Percentiles rank a stretch among this genome's conserved stretches.
Evolutionary conservation across 2,113 vertebrate species (phyloP).

Genomic region (Corydoras sp.): DNA sequence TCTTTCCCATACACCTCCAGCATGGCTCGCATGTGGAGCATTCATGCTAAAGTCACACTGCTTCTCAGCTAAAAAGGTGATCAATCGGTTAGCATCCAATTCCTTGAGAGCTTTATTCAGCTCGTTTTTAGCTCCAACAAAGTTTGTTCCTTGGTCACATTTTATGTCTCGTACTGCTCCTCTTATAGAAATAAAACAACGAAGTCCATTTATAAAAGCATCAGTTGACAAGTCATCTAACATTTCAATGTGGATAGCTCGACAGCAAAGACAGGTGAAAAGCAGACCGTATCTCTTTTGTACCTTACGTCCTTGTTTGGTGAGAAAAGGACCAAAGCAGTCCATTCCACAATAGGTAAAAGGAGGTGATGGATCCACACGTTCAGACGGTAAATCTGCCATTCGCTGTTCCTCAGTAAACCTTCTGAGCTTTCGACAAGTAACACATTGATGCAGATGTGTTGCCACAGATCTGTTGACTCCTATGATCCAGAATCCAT

Average conservation of each 20-base stretch:
- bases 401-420: slow-evolving; percentile 19
- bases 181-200: slow-evolving; percentile 11
- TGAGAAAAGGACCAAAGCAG: slow-evolving; percentile 16
- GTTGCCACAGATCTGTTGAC: background rate
- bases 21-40: background rate
- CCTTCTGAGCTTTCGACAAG: slow-evolving; percentile 5
- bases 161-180: slow-evolving; percentile 18
- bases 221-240: slow-evolving; percentile 6
- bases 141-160: slow-evolving; percentile 15
- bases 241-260: slow-evolving; percentile 24
- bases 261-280: background rate
- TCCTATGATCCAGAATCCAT: slow-evolving; percentile 5
- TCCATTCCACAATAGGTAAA: slow-evolving; percentile 6
- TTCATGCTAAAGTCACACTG: slow-evolving; percentile 22
- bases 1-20: background rate
- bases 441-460: slow-evolving; percentile 7
- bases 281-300: slow-evolving; percentile 11
- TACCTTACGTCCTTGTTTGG: slow-evolving; percentile 5
- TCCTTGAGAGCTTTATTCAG: slow-evolving; percentile 9
- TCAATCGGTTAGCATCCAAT: slow-evolving; percentile 7
- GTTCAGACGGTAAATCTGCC: slow-evolving; percentile 3
- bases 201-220: background rate
- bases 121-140: slow-evolving; percentile 27
- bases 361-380: background rate
- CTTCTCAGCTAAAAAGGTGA: background rate